Evolutionary conservation across 2,888 invertebrate genomes (phyloP).

Genomic region (Drosophila prolongata): DNA sequence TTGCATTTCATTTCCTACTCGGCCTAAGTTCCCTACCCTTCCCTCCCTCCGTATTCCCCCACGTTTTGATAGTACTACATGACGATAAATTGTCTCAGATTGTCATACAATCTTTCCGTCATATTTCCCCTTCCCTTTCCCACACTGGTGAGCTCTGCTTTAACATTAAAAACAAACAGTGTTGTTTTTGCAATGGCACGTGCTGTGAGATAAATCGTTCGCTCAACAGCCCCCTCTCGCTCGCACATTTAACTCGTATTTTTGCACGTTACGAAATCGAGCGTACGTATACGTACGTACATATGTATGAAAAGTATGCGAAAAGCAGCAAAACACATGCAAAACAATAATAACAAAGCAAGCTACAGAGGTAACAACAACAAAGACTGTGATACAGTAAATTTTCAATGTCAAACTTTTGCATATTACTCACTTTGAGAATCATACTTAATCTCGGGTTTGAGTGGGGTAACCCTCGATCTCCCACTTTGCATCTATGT

Average conservation of each 20-base stretch:
- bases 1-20: conserved; percentile 72
- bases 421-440: conserved; percentile 44
- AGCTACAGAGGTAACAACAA: conserved; percentile 31
- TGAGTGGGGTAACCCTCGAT: conserved; percentile 5
- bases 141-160: conserved; percentile 47
- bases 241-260: conserved; percentile 41
- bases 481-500: background rate
- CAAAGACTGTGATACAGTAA: conserved; percentile 23
- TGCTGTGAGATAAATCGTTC: conserved; percentile 67
- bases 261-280: conserved; percentile 63
- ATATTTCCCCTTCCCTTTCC: conserved; percentile 13
- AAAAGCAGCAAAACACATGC: conserved; percentile 53
- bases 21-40: conserved; percentile 25
- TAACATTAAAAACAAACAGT: conserved; percentile 67
- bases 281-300: conserved; percentile 24
- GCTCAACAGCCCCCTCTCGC: conserved; percentile 26
- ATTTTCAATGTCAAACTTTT: conserved; percentile 58
- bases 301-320: conserved; percentile 50
- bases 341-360: conserved; percentile 38
- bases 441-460: conserved; percentile 8
- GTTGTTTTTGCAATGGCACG: conserved; percentile 72
- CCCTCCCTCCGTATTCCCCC: background rate
- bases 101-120: conserved; percentile 38
- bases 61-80: conserved; percentile 24
- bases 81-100: conserved; percentile 43